Base-by-base conservation (phyloP, 2,113 vertebrate genomes). In the Sminthopsis crassicaudata region DNA sequence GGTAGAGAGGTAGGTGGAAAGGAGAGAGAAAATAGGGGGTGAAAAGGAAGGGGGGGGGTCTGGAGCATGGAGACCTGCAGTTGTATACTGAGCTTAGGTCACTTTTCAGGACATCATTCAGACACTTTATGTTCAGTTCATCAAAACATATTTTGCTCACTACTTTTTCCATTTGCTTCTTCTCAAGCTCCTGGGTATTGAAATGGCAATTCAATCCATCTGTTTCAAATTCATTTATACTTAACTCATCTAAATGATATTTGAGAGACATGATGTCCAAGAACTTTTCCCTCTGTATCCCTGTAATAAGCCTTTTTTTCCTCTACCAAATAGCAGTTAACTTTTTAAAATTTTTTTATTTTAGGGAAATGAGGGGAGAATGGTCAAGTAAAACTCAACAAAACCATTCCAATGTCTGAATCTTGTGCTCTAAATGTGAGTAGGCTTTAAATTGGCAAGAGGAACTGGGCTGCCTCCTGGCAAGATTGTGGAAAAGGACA, bases 171-270 rank as follows among this genome's bases (percentile, higher is more conserved):
- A 95, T 93, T 96, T 93, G 48, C 46, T 96, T 53, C 53, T 92
- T 53, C 53, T 92, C 53, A 93, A 60, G 16, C 51, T 36, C n/a
- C 57, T 54, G 42, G 52, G 55, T 92, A 91, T 50, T 92, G 93
- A 94, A 93, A 52, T 51, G 90, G 8, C 94, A 91, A 50, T 92
- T 89, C 89, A 57, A 94, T 93, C 50, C 94, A 96, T 96, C 93
- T 94, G 95, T 91, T 97, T 93, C 90, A 53, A 93, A 93, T 94
- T 96, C 55, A 54, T 95, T 95, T 97, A 95, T 53, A 96, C 25
- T 96, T 94, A 60, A 95, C 88, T 96, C 92, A 95, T 94, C 54
- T 94, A 91, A 96, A 91, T 92, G 60, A 93, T 96, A 95, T 95
- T 95, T 91, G 88, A 90, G 93, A 53, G 57, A 90, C 93, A 90